Conservation (phyloP, 1,140 invertebrate genomes). For the Bursaphelenchus mucronatus region DNA sequence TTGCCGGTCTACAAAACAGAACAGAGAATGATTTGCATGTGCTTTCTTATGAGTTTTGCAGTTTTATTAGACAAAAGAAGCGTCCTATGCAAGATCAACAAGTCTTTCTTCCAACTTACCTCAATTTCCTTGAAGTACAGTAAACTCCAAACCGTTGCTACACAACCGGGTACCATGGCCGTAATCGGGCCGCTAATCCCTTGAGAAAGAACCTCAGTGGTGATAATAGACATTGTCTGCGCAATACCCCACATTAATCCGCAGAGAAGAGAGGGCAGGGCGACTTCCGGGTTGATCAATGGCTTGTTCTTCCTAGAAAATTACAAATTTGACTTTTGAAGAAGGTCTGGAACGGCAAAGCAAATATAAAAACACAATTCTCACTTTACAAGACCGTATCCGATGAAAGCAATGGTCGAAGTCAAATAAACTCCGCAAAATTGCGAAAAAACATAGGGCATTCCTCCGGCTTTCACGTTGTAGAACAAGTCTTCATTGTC, state of each 20-base stretch:
- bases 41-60: no score
- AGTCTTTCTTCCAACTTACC: not conserved
- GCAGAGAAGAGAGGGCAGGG: slow-evolving; percentile 26
- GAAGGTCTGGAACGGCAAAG: not conserved
- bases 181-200: slow-evolving; percentile 32
- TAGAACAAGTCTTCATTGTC: slow-evolving; percentile 29
- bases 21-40: not conserved
- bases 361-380: not conserved
- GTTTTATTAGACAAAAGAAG: no score
- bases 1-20: not conserved
- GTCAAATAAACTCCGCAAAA: slow-evolving; percentile 41
- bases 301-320: slow-evolving; percentile 33
- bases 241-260: slow-evolving; percentile 34
- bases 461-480: slow-evolving; percentile 21
- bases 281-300: slow-evolving; percentile 28
- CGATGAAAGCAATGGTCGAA: slow-evolving; percentile 30
- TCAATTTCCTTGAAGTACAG: slow-evolving; percentile 43
- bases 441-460: slow-evolving; percentile 42
- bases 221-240: slow-evolving; percentile 25
- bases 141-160: slow-evolving; percentile 38
- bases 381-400: slow-evolving; percentile 16
- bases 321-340: not conserved
- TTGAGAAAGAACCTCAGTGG: slow-evolving; percentile 32
- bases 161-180: slow-evolving; percentile 34
- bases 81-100: slow-evolving; percentile 1